Evolutionary conservation across 2,113 vertebrate species (phyloP), one percentile per base, ranked within the genome.

Genomic region (Leucosticte australis): DNA sequence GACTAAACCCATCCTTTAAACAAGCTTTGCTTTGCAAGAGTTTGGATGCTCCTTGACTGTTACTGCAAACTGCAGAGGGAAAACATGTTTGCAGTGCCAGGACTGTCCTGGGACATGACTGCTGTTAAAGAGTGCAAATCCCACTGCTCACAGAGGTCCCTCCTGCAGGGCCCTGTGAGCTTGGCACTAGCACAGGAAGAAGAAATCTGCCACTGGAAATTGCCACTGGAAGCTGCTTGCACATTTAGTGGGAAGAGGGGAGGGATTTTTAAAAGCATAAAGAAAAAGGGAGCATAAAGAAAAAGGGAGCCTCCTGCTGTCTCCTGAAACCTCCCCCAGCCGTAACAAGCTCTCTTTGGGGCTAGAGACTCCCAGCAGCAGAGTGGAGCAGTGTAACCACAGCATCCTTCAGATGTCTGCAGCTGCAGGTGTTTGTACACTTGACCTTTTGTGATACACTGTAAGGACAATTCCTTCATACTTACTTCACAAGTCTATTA

Each of bases 391-490:
- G 26, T 83, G n/a, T 26, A n/a, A 44, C 21, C 15, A 13, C 49
- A 84, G 64, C 74, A 57, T 12, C 59, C 73, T 59, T 65, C 5
- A 49, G 24, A 55, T 35, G 3, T 28, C 44, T 79, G 64, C 81
- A 77, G 69, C 15, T 76, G 77, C 68, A 84, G 55, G 63, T 68
- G 50, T 55, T 80, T 17, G 33, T n/a, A 4, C 13, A 15, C 59
- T 80, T 85, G 77, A 91, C 75, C 74, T 95, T 89, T 35, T 83
- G 57, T 49, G 62, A 93, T 16, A 22, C 70, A 79, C 62, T 75
- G 14, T 27, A 49, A 65, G 47, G 17, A 68, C 69, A 11, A 83
- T 86, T 92, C 76, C 59, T 84, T 90, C 81, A 18, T 24, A 4
- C 70, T 92, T 65, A 53, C 56, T 81, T 91, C 89, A 89, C 33